Percentiles rank a stretch among this genome's conserved stretches.
Conservation (phyloP, 1,140 invertebrate genomes). For the Bombus turneri region DNA sequence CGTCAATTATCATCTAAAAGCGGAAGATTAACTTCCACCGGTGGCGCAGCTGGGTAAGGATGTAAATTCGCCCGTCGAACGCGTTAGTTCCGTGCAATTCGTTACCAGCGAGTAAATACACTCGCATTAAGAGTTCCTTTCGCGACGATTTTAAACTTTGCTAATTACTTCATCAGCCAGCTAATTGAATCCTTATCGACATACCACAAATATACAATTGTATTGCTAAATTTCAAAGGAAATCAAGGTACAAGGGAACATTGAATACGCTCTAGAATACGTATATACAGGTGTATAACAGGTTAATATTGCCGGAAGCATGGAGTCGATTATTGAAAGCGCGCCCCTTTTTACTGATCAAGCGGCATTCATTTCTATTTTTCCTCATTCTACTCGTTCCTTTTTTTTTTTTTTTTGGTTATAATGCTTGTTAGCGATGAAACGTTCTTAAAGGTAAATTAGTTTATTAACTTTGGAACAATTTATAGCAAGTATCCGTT, state of each 20-base stretch:
- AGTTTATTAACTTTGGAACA: too few relatives aligned
- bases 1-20: conserved; percentile 1
- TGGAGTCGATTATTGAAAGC: too few relatives aligned
- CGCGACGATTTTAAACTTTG: conserved; percentile 21
- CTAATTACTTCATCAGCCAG: conserved; percentile 5
- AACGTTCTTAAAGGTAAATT: too few relatives aligned
- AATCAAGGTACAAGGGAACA: not conserved
- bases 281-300: too few relatives aligned
- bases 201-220: not conserved
- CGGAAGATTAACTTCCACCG: conserved; percentile 6
- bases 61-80: not conserved
- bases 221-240: conserved; percentile 9
- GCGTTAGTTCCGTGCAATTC: conserved; percentile 4
- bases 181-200: conserved; percentile 27
- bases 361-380: too few relatives aligned
- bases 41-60: not conserved
- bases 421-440: too few relatives aligned
- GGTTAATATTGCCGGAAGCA: too few relatives aligned
- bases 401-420: too few relatives aligned
- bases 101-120: not conserved
- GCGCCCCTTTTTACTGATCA: too few relatives aligned
- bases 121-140: conserved; percentile 3
- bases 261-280: too few relatives aligned
- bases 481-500: too few relatives aligned
- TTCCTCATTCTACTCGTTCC: too few relatives aligned